A percentile compares a stretch with the other conserved stretches of the same genome.
Evolutionary conservation across 2,797 vertebrate genomes (phyloP).

Genomic region (Xenopus petersii): DNA sequence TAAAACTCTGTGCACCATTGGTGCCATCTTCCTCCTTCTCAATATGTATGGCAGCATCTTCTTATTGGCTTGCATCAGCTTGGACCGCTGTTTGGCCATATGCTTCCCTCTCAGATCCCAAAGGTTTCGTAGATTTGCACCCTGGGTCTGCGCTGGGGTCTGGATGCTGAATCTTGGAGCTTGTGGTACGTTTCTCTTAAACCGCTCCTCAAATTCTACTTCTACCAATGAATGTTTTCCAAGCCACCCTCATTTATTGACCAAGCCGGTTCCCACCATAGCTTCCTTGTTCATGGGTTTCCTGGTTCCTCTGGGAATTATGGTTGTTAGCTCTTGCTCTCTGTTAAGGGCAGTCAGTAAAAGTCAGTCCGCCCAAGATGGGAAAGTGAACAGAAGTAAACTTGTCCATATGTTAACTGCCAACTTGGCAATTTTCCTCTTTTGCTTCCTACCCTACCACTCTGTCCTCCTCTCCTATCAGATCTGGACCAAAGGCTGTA

Average conservation of each 20-base stretch:
- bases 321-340: slow-evolving; percentile 63
- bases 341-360: slow-evolving; percentile 57
- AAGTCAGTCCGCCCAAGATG: slow-evolving; percentile 61
- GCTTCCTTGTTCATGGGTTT: slow-evolving; percentile 59
- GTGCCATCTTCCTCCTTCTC: slow-evolving; percentile 61
- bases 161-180: slow-evolving; percentile 64
- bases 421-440: slow-evolving; percentile 63
- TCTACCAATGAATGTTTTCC: slow-evolving; percentile 52
- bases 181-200: slow-evolving; percentile 56
- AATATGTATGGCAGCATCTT: slow-evolving; percentile 78
- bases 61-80: slow-evolving; percentile 65
- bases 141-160: slow-evolving; percentile 60
- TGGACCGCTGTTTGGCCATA: slow-evolving; percentile 69
- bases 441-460: slow-evolving; percentile 73
- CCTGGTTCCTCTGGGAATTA: slow-evolving; percentile 58
- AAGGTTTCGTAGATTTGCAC: slow-evolving; percentile 57
- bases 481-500: neutral
- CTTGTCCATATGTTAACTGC: slow-evolving; percentile 62
- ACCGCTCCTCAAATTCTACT: no score
- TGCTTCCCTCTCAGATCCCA: slow-evolving; percentile 62
- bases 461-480: slow-evolving; percentile 50
- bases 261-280: slow-evolving; percentile 12
- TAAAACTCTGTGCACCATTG: slow-evolving; percentile 49
- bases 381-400: slow-evolving; percentile 61
- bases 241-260: slow-evolving; percentile 51